These are phyloP conservation scores for Phocoena phocoena DNA, from an alignment of 2,113 vertebrate genomes.

Conservation along the genomic window DNA sequence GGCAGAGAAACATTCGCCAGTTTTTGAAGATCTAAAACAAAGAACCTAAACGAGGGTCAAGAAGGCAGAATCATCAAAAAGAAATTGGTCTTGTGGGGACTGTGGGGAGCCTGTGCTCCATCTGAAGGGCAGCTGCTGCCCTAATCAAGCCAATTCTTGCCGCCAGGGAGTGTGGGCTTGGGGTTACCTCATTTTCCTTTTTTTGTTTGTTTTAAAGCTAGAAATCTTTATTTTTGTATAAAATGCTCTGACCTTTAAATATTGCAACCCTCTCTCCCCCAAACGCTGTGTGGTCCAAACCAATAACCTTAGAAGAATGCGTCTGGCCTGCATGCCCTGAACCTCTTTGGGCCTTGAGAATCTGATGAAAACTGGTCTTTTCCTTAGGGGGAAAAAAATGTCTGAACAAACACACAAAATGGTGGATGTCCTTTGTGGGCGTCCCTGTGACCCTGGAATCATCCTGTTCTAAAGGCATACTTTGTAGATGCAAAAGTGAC, in stretches of 20 bases:
- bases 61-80: neutral
- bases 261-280: neutral
- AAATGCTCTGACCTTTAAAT: slow-evolving; percentile 39
- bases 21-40: neutral
- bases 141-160: neutral
- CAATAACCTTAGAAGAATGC: neutral
- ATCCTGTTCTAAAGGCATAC: neutral
- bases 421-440: neutral
- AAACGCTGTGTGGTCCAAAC: neutral
- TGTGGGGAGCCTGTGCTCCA: neutral
- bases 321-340: neutral
- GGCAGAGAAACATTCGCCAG: neutral
- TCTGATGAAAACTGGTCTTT: neutral
- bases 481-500: neutral
- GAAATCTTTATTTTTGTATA: slow-evolving; percentile 9
- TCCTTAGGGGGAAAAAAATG: neutral
- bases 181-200: neutral
- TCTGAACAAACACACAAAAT: neutral
- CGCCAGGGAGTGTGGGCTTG: neutral
- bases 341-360: neutral
- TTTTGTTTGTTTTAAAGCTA: neutral
- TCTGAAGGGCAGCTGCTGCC: neutral
- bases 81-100: neutral
- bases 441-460: neutral
- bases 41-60: neutral